Conservation (phyloP, 2,113 vertebrate species). For the Halcyon senegalensis region DNA sequence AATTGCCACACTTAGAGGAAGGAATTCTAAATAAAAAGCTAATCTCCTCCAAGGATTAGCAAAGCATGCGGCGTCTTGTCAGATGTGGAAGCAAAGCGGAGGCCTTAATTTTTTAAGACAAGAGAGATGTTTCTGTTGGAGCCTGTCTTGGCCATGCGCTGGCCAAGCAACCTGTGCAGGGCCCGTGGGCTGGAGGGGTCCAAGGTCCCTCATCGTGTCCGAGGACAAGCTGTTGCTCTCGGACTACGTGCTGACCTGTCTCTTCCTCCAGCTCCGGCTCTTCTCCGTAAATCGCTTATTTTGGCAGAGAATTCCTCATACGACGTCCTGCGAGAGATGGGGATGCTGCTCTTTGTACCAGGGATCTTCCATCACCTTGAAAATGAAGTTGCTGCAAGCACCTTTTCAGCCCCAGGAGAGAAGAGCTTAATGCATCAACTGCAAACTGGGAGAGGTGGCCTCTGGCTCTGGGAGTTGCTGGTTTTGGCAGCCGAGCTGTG, state of each 20-base stretch:
- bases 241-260: neutral
- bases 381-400: neutral
- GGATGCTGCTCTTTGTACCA: neutral
- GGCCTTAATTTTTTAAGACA: conserved; percentile 36
- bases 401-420: neutral
- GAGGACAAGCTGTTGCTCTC: neutral
- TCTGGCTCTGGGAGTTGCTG: neutral
- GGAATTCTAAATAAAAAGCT: conserved; percentile 86
- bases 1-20: conserved; percentile 81
- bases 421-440: neutral
- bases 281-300: neutral
- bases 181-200: neutral
- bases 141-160: neutral
- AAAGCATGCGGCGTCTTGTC: conserved; percentile 85
- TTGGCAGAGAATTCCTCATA: neutral
- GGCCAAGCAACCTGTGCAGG: neutral
- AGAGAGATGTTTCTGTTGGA: neutral
- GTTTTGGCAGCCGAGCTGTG: neutral
- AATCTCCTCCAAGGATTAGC: conserved; percentile 82
- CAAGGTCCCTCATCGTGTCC: fast-evolving
- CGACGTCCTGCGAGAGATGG: fast-evolving
- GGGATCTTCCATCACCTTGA: neutral
- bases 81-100: conserved; percentile 23
- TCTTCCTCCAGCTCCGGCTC: neutral
- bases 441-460: neutral